These are phyloP conservation scores for Timema podura DNA, from an alignment of 2,888 invertebrate genomes.

Conservation along the genomic window DNA sequence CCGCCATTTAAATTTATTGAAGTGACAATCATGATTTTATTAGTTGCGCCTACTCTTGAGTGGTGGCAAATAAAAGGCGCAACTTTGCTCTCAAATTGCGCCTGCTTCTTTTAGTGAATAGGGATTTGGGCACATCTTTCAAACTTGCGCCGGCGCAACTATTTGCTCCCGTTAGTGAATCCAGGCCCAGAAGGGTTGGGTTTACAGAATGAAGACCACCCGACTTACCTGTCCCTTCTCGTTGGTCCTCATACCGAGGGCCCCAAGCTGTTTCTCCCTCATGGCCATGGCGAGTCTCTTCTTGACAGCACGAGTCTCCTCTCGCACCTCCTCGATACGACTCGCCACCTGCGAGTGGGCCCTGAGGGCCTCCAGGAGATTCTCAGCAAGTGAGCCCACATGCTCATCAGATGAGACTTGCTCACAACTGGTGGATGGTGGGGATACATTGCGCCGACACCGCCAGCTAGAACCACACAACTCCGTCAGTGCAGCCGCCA, in stretches of 20 bases:
- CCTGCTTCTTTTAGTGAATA: no score
- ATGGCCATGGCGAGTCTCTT: constrained; percentile 98
- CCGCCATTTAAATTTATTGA: no score
- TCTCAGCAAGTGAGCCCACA: constrained; percentile 95
- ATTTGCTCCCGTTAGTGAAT: no score
- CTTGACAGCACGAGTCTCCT: constrained; percentile 93
- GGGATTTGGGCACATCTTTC: no score
- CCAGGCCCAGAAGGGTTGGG: no score
- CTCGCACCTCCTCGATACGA: constrained; percentile 87
- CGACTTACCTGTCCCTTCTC: constrained; percentile 85
- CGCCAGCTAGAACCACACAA: constrained; percentile 55
- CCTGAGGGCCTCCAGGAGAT: constrained; percentile 79
- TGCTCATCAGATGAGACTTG: constrained; percentile 97
- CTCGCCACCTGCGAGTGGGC: constrained; percentile 75
- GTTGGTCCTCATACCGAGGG: constrained; percentile 88
- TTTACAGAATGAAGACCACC: no score
- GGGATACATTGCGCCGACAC: constrained; percentile 88
- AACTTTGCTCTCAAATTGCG: no score
- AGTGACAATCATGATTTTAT: no score
- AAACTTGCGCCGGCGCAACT: no score
- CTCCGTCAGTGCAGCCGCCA: background rate
- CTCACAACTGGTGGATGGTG: constrained; percentile 91
- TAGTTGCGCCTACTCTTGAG: no score
- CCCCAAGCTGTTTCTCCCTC: constrained; percentile 91
- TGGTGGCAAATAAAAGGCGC: no score